A percentile compares a stretch with the other conserved stretches of the same genome.
These are phyloP conservation scores for Chrysocyon brachyurus DNA, from an alignment of 2,797 vertebrate genomes.

Conservation along the genomic window DNA sequence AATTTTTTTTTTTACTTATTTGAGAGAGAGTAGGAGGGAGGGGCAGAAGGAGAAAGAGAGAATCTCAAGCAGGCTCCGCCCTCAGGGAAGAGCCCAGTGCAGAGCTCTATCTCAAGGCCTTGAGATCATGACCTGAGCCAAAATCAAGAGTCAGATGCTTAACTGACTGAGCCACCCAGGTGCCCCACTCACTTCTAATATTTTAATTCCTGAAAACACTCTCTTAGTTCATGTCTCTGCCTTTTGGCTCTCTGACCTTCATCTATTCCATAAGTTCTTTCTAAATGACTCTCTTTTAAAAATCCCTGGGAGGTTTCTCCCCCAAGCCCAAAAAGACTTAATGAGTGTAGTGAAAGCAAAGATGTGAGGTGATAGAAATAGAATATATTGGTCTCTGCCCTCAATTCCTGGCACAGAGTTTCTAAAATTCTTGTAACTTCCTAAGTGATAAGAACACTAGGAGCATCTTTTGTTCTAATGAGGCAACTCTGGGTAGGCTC, in stretches of 20 bases:
- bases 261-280: not conserved
- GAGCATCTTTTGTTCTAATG: not conserved
- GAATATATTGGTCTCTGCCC: not conserved
- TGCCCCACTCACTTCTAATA: not conserved
- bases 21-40: not conserved
- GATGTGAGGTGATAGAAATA: not conserved
- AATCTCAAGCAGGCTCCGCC: not conserved
- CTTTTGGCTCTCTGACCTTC: not conserved
- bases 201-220: not conserved
- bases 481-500: not conserved
- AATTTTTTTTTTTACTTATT: not conserved
- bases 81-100: rapidly evolving
- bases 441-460: not conserved
- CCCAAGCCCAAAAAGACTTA: not conserved
- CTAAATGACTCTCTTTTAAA: not conserved
- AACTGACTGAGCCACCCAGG: not conserved
- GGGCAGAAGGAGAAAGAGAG: not conserved
- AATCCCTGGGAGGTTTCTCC: not conserved
- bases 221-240: not conserved
- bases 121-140: not conserved
- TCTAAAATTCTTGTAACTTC: not conserved
- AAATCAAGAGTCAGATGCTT: not conserved
- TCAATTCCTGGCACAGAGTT: not conserved
- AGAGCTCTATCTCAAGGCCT: not conserved
- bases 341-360: not conserved